Evolutionary conservation across 2,797 vertebrate species (phyloP), one percentile per base, ranked within the genome.

Genomic region (Takifugu ocellatus): DNA sequence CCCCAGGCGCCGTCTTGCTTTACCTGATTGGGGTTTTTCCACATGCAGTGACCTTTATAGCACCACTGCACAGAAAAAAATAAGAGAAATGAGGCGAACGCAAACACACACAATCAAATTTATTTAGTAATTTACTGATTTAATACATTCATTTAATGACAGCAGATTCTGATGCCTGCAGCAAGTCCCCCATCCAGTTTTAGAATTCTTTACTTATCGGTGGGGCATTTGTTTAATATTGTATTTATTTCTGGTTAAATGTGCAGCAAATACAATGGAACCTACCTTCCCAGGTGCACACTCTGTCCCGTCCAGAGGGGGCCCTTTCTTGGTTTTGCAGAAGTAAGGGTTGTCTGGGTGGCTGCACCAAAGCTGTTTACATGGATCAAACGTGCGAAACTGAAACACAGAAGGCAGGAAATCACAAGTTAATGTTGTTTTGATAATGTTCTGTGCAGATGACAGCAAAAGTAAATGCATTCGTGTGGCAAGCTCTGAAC

Each of bases 31-130:
- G 92, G 90, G 10, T 94, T 98, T 72, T 96, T 98, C 97, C 97
- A 99, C 95, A 99, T 98, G 87, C 97, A 99, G 74, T 99, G 96
- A 78, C 97, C 97, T 90, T 99, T 99, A 59, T 98, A 99, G 88
- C 97, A 99, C 97, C 97, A 99, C 97, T 99, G 68, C 21, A 43
- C 26, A 61, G 26, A 25, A 29, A 47, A 55, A 2, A 72, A 47
- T 7, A 4, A 17, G 45, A 59, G 42, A 55, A 29, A 25, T 29
- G 63, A 17, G 2, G 3, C 10, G 12, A 24, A 25, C 3, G 1
- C 45, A 25, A 24, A 48, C 45, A 45, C 16, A 10, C 12, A 46
- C 10, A 46, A 45, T 33, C 3, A 10, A 7, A 33, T 33, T 33
- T 33, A 33, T 7, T 3, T 10, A 33, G 10, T 33, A 33, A 33